Conservation (phyloP, 1,140 invertebrate genomes). For the Drosophila lacertosa region DNA sequence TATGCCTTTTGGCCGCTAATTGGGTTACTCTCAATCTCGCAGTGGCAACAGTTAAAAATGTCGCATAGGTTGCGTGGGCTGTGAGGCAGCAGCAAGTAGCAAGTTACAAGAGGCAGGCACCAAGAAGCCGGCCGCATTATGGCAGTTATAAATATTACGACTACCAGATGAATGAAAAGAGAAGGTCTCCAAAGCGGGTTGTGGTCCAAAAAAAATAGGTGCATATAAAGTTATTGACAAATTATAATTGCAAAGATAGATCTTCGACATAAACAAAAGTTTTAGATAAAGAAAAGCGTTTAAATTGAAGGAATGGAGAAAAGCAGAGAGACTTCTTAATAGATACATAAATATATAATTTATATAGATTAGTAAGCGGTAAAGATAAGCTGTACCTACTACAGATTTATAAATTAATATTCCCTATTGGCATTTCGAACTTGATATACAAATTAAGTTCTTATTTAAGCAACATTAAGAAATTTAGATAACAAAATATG, state of each 20-base stretch:
- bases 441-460: too few relatives aligned
- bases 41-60: slow-evolving; percentile 41
- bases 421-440: too few relatives aligned
- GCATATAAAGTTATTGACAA: not conserved
- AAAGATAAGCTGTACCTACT: too few relatives aligned
- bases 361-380: too few relatives aligned
- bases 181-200: not conserved
- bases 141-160: slow-evolving; percentile 33
- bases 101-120: not conserved
- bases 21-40: slow-evolving; percentile 34
- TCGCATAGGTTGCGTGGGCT: slow-evolving; percentile 32
- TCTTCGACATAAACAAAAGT: not conserved
- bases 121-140: slow-evolving; percentile 20
- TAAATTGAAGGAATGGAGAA: too few relatives aligned
- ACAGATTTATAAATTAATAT: too few relatives aligned
- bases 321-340: too few relatives aligned
- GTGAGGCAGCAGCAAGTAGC: not conserved
- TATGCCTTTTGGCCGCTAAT: slow-evolving; percentile 43
- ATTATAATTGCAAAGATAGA: not conserved
- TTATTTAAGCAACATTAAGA: too few relatives aligned
- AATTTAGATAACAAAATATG: too few relatives aligned
- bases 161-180: slow-evolving; percentile 10
- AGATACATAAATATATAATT: too few relatives aligned
- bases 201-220: not conserved
- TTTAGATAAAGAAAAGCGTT: too few relatives aligned